phyloP scores from a whole-genome alignment of 2,888 invertebrate genomes.

The Herminia tarsipennalis region DNA sequence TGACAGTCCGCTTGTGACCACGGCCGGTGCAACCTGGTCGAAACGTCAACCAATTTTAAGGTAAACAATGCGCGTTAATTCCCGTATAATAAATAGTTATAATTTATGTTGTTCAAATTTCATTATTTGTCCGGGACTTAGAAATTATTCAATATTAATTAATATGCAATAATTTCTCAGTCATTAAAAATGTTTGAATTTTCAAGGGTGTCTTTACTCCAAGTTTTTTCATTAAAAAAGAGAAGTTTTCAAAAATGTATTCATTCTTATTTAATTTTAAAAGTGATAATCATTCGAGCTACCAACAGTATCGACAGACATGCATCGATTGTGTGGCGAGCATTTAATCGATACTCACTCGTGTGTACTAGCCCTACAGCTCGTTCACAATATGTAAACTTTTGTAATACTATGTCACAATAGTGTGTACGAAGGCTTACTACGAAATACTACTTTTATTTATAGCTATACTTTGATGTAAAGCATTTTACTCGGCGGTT shows the following conservation, averaged over 20 bases:
- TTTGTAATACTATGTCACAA: slow-evolving; percentile 8
- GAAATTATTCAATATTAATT: too few species aligned
- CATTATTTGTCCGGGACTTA: too few species aligned
- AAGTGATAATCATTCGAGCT: slow-evolving; percentile 20
- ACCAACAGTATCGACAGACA: background rate
- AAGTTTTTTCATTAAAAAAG: too few species aligned
- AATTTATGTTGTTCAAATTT: too few species aligned
- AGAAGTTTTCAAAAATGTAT: background rate
- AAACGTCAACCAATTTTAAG: too few species aligned
- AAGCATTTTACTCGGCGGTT: background rate
- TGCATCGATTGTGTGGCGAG: slow-evolving; percentile 23
- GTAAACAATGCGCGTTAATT: too few species aligned
- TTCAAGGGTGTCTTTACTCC: too few species aligned
- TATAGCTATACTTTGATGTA: background rate
- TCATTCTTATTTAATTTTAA: background rate
- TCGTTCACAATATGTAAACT: slow-evolving; percentile 11
- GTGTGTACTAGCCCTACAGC: slow-evolving; percentile 4
- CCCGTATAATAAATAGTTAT: too few species aligned
- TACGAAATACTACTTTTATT: background rate
- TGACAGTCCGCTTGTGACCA: too few species aligned
- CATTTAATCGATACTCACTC: slow-evolving; percentile 37
- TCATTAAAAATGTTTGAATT: too few species aligned
- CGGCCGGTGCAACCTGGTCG: too few species aligned
- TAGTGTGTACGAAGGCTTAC: background rate
- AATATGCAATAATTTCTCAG: too few species aligned